Conservation (phyloP, 1,140 invertebrate species). For the Adoxophyes honmai region DNA sequence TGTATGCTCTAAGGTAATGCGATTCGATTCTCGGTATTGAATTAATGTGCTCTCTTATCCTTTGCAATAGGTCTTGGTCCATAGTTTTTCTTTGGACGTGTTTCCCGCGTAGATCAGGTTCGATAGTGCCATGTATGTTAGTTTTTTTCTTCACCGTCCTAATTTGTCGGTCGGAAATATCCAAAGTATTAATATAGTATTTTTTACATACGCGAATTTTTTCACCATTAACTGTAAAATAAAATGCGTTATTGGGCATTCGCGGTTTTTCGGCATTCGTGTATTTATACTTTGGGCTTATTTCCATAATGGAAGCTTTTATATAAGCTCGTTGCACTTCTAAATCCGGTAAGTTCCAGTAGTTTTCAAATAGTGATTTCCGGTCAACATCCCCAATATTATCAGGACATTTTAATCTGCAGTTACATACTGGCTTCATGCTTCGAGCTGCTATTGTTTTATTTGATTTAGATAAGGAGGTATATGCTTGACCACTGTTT, state of each 20-base stretch:
- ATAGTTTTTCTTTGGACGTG: constrained; percentile 13
- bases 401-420: constrained; percentile 22
- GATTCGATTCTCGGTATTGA: constrained; percentile 41
- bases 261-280: constrained; percentile 22
- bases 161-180: constrained; percentile 29
- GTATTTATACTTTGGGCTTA: constrained; percentile 22
- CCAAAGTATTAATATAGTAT: constrained; percentile 29
- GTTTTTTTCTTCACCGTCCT: constrained; percentile 31
- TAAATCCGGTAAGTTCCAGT: constrained; percentile 17
- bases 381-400: constrained; percentile 19
- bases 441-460: constrained; percentile 17
- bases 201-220: constrained; percentile 28
- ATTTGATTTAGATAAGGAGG: not conserved
- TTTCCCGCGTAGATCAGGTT: constrained; percentile 19
- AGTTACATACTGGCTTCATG: constrained; percentile 27
- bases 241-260: constrained; percentile 24
- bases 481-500: constrained; percentile 18
- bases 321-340: constrained; percentile 23
- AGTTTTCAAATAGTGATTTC: constrained; percentile 16
- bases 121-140: constrained; percentile 24
- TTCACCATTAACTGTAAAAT: constrained; percentile 19
- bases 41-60: constrained; percentile 36
- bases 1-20: constrained; percentile 40
- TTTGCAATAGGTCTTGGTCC: not conserved
- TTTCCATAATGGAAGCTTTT: constrained; percentile 19